These are phyloP conservation scores for Drosophila lowei DNA, from an alignment of 1,140 invertebrate species.

Conservation along the genomic window DNA sequence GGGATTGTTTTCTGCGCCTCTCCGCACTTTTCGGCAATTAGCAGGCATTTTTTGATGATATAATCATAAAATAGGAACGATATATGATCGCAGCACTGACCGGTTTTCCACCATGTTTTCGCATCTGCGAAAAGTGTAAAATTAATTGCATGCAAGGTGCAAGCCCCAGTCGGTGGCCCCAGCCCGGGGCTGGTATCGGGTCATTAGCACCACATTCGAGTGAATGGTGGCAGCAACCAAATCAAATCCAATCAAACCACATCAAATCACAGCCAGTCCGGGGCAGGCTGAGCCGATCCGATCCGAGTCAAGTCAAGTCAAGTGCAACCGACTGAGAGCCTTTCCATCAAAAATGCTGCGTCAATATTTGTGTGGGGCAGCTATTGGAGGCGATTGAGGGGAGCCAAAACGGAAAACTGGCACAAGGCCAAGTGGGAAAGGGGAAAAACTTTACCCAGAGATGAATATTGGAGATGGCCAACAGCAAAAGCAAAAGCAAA, in stretches of 20 bases:
- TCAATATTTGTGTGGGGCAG: conserved; percentile 54
- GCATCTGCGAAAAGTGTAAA: conserved; percentile 48
- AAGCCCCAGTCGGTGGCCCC: conserved; percentile 9
- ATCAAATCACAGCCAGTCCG: no score
- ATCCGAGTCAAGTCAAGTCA: conserved; percentile 6
- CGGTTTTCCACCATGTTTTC: conserved; percentile 24
- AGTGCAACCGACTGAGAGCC: conserved; percentile 1
- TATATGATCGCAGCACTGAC: conserved; percentile 22
- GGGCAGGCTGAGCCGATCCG: no score
- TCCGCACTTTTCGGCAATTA: conserved; percentile 40
- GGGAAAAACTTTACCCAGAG: neutral
- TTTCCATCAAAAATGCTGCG: conserved; percentile 49
- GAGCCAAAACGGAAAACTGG: conserved; percentile 36
- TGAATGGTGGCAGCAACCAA: conserved; percentile 21
- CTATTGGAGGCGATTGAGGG: neutral
- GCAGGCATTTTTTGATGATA: conserved; percentile 45
- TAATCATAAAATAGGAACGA: conserved; percentile 31
- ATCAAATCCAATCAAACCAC: neutral
- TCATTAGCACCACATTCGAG: conserved; percentile 53
- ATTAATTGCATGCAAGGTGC: conserved; percentile 45
- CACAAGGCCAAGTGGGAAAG: conserved; percentile 47
- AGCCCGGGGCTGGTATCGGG: conserved; percentile 21
- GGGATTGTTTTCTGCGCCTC: neutral
- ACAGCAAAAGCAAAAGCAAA: conserved; percentile 6
- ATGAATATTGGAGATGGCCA: conserved; percentile 43